A percentile compares a stretch with the other conserved stretches of the same genome.
phyloP scores from a whole-genome alignment of 2,797 vertebrate genomes.

The Cebuella pygmaea region DNA sequence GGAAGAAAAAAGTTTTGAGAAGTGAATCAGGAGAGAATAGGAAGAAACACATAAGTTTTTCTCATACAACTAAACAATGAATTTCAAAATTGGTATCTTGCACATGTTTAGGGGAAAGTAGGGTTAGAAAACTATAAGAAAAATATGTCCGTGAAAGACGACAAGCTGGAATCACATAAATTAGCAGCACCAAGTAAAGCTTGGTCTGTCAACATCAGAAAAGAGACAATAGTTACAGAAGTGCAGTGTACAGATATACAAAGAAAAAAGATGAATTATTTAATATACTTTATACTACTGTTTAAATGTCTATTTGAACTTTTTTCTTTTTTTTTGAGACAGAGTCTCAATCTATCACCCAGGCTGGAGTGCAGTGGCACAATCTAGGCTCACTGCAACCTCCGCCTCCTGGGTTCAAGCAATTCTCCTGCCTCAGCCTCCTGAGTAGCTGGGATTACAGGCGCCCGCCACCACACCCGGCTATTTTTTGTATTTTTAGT shows the following conservation, averaged over 20 bases:
- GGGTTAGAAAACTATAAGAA: neutral
- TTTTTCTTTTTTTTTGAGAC: neutral
- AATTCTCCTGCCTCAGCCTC: too few relatives aligned
- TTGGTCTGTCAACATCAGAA: neutral
- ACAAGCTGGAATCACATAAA: neutral
- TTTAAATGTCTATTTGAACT: constrained; percentile 3
- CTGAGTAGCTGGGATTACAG: too few relatives aligned
- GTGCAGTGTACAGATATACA: neutral
- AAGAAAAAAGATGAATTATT: neutral
- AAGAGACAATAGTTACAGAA: neutral
- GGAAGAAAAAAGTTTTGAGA: neutral
- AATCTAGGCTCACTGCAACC: too few relatives aligned
- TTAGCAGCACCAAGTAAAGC: neutral
- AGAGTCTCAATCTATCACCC: too few relatives aligned
- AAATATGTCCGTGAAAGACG: neutral
- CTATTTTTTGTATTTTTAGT: too few relatives aligned
- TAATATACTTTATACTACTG: neutral
- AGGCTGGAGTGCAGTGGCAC: too few relatives aligned
- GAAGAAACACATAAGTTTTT: neutral
- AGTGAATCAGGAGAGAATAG: neutral
- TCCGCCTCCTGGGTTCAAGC: too few relatives aligned
- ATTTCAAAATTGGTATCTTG: neutral
- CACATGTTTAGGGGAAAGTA: neutral
- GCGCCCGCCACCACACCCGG: too few relatives aligned
- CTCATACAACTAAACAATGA: neutral